Percentiles rank a stretch among this genome's conserved stretches.
These are phyloP conservation scores for Eumaeus atala DNA, from an alignment of 1,140 invertebrate genomes.

Conservation along the genomic window DNA sequence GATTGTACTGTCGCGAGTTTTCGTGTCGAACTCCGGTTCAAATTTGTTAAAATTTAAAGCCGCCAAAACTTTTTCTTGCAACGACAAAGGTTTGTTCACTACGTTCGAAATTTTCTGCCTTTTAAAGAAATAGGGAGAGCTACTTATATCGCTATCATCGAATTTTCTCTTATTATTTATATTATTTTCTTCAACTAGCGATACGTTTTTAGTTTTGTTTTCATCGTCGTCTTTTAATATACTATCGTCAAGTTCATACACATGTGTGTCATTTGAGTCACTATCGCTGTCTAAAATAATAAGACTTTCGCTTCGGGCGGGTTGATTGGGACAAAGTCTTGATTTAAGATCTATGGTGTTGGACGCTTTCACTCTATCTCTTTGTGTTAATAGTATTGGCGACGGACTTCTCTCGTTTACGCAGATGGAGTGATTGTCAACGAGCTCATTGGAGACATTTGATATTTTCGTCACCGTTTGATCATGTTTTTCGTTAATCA, in stretches of 20 bases:
- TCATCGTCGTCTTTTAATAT: not conserved
- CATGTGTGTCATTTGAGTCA: conserved; percentile 38
- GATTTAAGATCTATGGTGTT: not conserved
- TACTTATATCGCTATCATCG: conserved; percentile 30
- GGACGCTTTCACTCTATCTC: conserved; percentile 33
- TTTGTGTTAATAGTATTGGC: conserved; percentile 53
- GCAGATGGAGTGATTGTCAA: not conserved
- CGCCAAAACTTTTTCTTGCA: conserved; percentile 50
- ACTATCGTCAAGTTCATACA: conserved; percentile 27
- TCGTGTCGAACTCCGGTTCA: conserved; percentile 16
- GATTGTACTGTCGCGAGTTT: conserved; percentile 25
- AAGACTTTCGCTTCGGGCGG: conserved; percentile 28
- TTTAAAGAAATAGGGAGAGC: conserved; percentile 58
- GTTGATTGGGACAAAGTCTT: conserved; percentile 12
- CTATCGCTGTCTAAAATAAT: conserved; percentile 53
- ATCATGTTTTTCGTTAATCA: conserved; percentile 45
- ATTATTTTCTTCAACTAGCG: not conserved
- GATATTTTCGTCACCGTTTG: conserved; percentile 19
- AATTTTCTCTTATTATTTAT: conserved; percentile 45
- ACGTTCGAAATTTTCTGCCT: conserved; percentile 41
- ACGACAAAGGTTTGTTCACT: conserved; percentile 27
- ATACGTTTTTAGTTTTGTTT: not conserved
- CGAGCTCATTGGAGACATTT: conserved; percentile 14
- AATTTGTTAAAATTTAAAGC: conserved; percentile 37
- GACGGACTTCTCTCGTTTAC: conserved; percentile 35